Evolutionary conservation across 1,140 invertebrate genomes (phyloP), one percentile per base, ranked within the genome.

Genomic region (Drosophila arizonae): DNA sequence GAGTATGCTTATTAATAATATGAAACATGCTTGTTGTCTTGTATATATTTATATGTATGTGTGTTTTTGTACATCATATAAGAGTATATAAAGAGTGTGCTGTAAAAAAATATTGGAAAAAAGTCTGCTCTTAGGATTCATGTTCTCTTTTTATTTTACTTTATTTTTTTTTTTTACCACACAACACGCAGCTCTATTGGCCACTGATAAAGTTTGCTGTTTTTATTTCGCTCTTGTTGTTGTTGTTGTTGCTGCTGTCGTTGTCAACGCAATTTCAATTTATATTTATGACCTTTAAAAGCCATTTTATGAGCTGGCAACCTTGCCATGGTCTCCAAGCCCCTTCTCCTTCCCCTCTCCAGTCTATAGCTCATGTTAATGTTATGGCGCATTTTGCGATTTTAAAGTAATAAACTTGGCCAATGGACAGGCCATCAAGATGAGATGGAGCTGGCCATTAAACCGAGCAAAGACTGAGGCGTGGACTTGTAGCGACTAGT

Each of bases 401-500:
- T 87, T 88, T 88, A 88, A 82, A 87, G 84, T 77, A 79, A 86
- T 86, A 87, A 86, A 86, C 72, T 74, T 55, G 82, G 76, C 74
- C 78, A 79, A 77, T 72, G 78, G 72, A 58, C 75, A 56, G 72
- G 48, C 81, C 75, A 78, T 70, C 74, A 77, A 73, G 51, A n/a
- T 26, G 30, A 30, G 28, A 21, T 21, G 21, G 28, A 39, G 36
- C 11, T 39, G 36, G 69, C 62, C 72, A 87, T 87, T 87, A 79
- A 76, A 82, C 52, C 57, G 67, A 48, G 72, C 66, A 48, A 54
- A 26, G 56, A 43, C 21, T 33, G 15, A 30, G 13, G 10, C 54
- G 56, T 61, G 43, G 46, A 21, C 17, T 41, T 57, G 67, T 60
- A 30, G 15, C 24, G 33, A 36, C 41, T 87, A 87, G 76, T 87